Evolutionary conservation across 2,113 vertebrate species (phyloP).

Genomic region (Pagrus major): DNA sequence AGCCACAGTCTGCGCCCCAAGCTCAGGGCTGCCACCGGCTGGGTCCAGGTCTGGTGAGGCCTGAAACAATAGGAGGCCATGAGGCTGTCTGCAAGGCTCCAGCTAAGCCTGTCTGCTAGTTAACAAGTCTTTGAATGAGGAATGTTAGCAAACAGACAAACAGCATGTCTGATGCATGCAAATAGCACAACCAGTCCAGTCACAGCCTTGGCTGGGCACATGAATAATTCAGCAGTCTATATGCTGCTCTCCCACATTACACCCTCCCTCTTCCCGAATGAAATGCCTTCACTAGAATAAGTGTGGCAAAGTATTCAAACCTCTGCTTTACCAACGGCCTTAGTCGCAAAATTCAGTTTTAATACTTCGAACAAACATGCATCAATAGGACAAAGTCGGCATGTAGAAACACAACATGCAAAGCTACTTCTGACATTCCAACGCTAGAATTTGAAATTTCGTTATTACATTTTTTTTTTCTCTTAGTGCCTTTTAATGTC

Average conservation of each 20-base stretch:
- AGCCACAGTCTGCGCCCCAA: conserved; percentile 25
- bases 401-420: conserved; percentile 7
- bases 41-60: conserved; percentile 72
- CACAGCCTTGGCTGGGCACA: conserved; percentile 84
- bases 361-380: conserved; percentile 38
- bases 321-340: conserved; percentile 27
- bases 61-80: conserved; percentile 89
- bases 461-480: conserved; percentile 17
- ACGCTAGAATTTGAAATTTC: conserved; percentile 35
- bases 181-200: conserved; percentile 86
- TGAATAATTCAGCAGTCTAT: conserved; percentile 91
- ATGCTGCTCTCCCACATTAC: conserved; percentile 63
- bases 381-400: conserved; percentile 15
- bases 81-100: conserved; percentile 85
- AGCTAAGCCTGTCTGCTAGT: conserved; percentile 89
- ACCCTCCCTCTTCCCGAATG: conserved; percentile 61
- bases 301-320: conserved; percentile 70
- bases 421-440: conserved; percentile 10
- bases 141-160: conserved; percentile 94
- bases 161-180: conserved; percentile 91
- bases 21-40: conserved; percentile 47
- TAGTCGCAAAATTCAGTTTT: conserved; percentile 14
- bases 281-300: conserved; percentile 79
- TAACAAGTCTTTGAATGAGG: conserved; percentile 94
- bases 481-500: conserved; percentile 77